These are phyloP conservation scores for Ctena decussata DNA, from an alignment of 2,888 invertebrate genomes.

Conservation along the genomic window DNA sequence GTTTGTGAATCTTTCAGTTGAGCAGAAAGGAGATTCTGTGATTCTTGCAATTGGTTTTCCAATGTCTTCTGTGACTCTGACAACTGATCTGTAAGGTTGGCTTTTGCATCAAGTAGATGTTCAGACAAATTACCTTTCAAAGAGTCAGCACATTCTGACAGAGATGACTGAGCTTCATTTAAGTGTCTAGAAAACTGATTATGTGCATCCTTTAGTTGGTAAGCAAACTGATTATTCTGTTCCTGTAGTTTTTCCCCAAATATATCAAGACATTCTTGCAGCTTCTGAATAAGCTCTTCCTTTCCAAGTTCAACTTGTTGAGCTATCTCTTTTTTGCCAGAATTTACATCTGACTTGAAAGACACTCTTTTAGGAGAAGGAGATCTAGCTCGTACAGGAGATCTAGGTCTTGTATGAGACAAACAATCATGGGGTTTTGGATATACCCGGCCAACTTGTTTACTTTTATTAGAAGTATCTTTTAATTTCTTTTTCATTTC, in stretches of 20 bases:
- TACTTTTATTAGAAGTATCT: slow-evolving; percentile 19
- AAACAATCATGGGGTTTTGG: slow-evolving; percentile 7
- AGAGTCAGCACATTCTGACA: slow-evolving; percentile 40
- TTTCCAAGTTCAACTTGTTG: slow-evolving; percentile 58
- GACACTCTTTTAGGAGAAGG: slow-evolving; percentile 46
- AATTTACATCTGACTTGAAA: slow-evolving; percentile 38
- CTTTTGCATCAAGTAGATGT: slow-evolving; percentile 42
- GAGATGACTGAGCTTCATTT: slow-evolving; percentile 46
- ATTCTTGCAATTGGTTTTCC: slow-evolving; percentile 47
- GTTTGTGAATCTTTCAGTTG: slow-evolving; percentile 60
- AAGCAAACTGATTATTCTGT: slow-evolving; percentile 59
- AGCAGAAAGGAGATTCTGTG: slow-evolving; percentile 39
- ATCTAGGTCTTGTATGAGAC: slow-evolving; percentile 21
- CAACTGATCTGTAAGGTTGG: slow-evolving; percentile 33
- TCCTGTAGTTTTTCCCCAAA: slow-evolving; percentile 55
- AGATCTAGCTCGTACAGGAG: slow-evolving; percentile 35
- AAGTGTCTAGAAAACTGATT: slow-evolving; percentile 54
- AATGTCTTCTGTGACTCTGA: slow-evolving; percentile 48
- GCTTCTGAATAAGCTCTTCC: slow-evolving; percentile 49
- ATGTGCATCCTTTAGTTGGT: slow-evolving; percentile 51
- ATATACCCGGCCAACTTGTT: slow-evolving; percentile 24
- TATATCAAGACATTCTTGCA: slow-evolving; percentile 50
- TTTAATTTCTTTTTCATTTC: slow-evolving; percentile 34
- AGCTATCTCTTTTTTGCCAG: slow-evolving; percentile 57
- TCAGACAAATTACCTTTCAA: slow-evolving; percentile 48